These are phyloP conservation scores for Matsumurasca onukii DNA, from an alignment of 1,140 invertebrate genomes.

Conservation along the genomic window DNA sequence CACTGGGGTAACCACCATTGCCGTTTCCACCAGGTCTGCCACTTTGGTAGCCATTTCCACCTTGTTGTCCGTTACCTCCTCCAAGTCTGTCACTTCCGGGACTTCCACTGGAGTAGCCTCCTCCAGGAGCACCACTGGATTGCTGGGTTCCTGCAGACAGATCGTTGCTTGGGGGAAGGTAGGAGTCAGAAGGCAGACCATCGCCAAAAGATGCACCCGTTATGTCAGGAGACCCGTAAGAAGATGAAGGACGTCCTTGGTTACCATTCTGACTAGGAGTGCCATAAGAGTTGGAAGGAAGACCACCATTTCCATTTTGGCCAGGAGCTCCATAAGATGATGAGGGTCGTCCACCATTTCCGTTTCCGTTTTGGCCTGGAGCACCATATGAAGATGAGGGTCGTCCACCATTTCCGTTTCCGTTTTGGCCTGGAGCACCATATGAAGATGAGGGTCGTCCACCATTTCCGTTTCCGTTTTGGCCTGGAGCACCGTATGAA, in stretches of 20 bases:
- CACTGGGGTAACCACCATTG: neutral
- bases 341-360: conserved; percentile 40
- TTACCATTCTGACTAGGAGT: conserved; percentile 42
- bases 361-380: conserved; percentile 43
- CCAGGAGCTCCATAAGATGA: conserved; percentile 40
- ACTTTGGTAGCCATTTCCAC: neutral
- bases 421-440: conserved; percentile 34
- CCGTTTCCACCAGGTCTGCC: neutral
- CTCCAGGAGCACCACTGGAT: neutral
- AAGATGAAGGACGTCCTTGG: neutral
- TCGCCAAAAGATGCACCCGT: neutral
- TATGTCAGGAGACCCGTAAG: neutral
- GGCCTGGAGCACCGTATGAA: conserved; percentile 45
- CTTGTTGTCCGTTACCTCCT: neutral
- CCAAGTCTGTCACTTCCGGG: neutral
- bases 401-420: conserved; percentile 32
- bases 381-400: conserved; percentile 42
- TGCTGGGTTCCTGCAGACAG: neutral
- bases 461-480: conserved; percentile 39
- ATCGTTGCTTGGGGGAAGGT: conserved; percentile 6
- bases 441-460: conserved; percentile 39
- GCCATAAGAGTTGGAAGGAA: conserved; percentile 41
- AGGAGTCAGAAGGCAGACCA: conserved; percentile 2
- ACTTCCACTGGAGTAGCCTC: neutral
- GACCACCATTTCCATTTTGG: conserved; percentile 25